Percentiles rank a stretch among this genome's conserved stretches.
Conservation (phyloP, 2,888 invertebrate species). For the Artemia sp. region DNA sequence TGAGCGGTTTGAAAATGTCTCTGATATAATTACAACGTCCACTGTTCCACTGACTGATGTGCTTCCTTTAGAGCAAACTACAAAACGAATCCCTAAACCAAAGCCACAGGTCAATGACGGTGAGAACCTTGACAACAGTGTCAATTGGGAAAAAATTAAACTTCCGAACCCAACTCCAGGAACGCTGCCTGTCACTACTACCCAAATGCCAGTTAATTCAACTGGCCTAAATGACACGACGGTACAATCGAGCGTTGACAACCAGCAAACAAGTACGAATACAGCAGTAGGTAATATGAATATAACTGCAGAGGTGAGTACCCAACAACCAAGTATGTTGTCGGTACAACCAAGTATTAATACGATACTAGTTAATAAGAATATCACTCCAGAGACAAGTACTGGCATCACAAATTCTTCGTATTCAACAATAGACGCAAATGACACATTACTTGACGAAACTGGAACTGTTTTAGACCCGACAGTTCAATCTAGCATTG, state of each 20-base stretch:
- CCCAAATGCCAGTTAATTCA: not conserved
- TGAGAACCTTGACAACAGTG: conserved; percentile 18
- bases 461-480: too few relatives aligned
- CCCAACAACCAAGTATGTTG: not conserved
- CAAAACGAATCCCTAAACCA: conserved; percentile 23
- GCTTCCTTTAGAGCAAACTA: conserved; percentile 10
- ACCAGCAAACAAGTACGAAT: too few relatives aligned
- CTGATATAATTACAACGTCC: too few relatives aligned
- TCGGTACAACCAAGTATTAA: not conserved
- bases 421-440: too few relatives aligned
- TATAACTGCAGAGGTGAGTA: too few relatives aligned
- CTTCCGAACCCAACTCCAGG: conserved; percentile 10
- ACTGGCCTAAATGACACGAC: not conserved
- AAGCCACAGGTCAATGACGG: conserved; percentile 26
- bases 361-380: not conserved
- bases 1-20: too few relatives aligned
- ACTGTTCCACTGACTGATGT: too few relatives aligned
- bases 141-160: conserved; percentile 24
- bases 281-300: too few relatives aligned
- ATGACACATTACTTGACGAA: too few relatives aligned
- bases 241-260: not conserved
- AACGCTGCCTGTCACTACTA: not conserved
- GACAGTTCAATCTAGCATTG: too few relatives aligned
- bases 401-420: not conserved
- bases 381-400: conserved; percentile 8